These are phyloP conservation scores for Ditula angustiorana DNA, from an alignment of 2,888 invertebrate species.

Conservation along the genomic window DNA sequence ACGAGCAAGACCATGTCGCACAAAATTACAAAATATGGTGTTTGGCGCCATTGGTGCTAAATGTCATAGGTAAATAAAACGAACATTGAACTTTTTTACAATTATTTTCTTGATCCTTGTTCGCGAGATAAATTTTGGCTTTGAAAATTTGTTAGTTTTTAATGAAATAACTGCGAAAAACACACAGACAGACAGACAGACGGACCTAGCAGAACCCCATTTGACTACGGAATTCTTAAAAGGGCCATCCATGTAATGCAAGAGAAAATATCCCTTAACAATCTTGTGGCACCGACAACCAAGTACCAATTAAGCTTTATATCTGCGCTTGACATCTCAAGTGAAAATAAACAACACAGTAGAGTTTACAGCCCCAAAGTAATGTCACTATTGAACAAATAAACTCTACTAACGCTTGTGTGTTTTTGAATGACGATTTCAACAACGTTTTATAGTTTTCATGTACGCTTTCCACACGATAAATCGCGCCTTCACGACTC, in stretches of 20 bases:
- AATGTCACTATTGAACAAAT: slow-evolving; percentile 28
- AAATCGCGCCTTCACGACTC: neutral
- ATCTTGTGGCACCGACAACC: slow-evolving; percentile 21
- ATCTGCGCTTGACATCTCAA: slow-evolving; percentile 50
- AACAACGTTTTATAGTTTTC: slow-evolving; percentile 14
- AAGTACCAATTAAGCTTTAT: slow-evolving; percentile 37
- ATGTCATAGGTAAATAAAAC: too few relatives aligned
- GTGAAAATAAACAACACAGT: slow-evolving; percentile 50
- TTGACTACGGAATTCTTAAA: neutral
- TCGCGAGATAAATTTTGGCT: too few relatives aligned
- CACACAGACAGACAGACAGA: too few relatives aligned
- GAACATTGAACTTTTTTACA: too few relatives aligned
- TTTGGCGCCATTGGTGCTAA: too few relatives aligned
- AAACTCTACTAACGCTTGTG: slow-evolving; percentile 16
- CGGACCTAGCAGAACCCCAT: too few relatives aligned
- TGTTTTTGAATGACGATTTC: slow-evolving; percentile 27
- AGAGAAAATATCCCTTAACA: slow-evolving; percentile 18
- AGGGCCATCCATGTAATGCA: slow-evolving; percentile 21
- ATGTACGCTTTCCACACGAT: neutral
- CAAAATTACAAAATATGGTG: too few relatives aligned
- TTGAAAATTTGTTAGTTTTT: too few relatives aligned
- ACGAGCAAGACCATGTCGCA: too few relatives aligned
- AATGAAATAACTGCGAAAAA: too few relatives aligned
- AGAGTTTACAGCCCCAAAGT: slow-evolving; percentile 40
- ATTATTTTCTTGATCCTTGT: too few relatives aligned